Base-by-base conservation (phyloP, 2,888 invertebrate species). In the Drosophila lutescens region DNA sequence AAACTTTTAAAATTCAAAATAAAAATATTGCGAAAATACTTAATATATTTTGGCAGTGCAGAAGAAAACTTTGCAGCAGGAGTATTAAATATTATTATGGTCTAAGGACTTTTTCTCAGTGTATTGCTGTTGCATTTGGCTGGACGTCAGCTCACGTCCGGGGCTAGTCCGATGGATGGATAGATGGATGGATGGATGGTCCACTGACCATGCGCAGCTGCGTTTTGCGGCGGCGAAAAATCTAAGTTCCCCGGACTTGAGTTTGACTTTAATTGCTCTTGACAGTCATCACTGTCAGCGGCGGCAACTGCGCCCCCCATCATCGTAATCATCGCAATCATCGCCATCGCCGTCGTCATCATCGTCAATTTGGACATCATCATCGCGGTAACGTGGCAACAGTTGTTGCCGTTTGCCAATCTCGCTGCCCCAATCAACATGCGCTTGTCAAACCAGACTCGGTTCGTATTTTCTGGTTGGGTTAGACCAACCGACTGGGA, bases 221-320 rank as follows among this genome's bases (percentile, higher is more conserved):
- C 60, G 73, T 72, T 62, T 62, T 43, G 58, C 68, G 83, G 72
- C 88, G 86, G 88, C 80, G 78, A 84, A 88, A 85, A 88, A 85
- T 85, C 84, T 86, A 85, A 85, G 84, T 74, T 60, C 72, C 67
- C 72, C 76, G 68, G 86, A 88, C 84, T 88, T 68, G 76, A 88
- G 89, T 91, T 89, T 87, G 91, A 85, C 88, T 91, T 90, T 90
- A 90, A 90, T 90, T 90, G 87, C 90, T 91, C 89, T 88, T 90
- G 91, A 90, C 90, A 90, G 88, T 90, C 91, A 90, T 90, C 89
- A 88, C 80, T 83, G 76, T 80, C 78, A 89, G 86, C 65, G 34
- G 61, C 66, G 68, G 50, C 69, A 47, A 71, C 53, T 49, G 71
- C 36, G 43, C 50, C 44, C 51, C 53, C 58, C 69, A 51, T 38